These are phyloP conservation scores for Alsophila aescularia DNA, from an alignment of 2,888 invertebrate species.

Conservation along the genomic window DNA sequence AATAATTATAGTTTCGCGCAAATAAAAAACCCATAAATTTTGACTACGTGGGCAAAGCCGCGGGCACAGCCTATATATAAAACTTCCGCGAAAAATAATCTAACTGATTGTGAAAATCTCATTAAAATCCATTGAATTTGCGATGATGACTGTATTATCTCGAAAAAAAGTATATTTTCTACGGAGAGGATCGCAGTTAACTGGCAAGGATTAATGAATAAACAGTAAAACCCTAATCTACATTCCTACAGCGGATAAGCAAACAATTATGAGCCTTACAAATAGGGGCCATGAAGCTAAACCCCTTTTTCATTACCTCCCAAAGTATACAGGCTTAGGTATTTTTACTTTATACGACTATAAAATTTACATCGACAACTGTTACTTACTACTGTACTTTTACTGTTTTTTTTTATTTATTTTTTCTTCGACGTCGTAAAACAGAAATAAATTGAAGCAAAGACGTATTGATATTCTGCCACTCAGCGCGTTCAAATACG, in stretches of 20 bases:
- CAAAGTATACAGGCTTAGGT: conserved; percentile 29
- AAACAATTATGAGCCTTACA: conserved; percentile 38
- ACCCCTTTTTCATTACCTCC: conserved; percentile 41
- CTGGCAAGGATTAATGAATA: conserved; percentile 16
- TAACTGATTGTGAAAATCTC: too few relatives aligned
- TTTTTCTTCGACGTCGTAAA: conserved; percentile 51
- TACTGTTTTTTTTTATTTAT: too few relatives aligned
- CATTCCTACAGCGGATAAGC: conserved; percentile 31
- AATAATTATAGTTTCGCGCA: too few relatives aligned
- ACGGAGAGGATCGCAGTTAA: conserved; percentile 12
- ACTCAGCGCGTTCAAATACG: not conserved
- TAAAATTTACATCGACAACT: conserved; percentile 50
- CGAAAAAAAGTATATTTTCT: too few relatives aligned
- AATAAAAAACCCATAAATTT: too few relatives aligned
- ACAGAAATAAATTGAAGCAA: conserved; percentile 41
- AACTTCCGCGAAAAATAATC: too few relatives aligned
- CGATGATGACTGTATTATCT: too few relatives aligned
- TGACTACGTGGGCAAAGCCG: too few relatives aligned
- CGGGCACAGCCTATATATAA: too few relatives aligned
- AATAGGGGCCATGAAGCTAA: conserved; percentile 40
- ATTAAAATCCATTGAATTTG: too few relatives aligned
- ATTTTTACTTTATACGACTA: conserved; percentile 44
- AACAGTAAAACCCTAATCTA: conserved; percentile 29
- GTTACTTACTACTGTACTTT: too few relatives aligned
- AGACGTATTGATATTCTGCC: conserved; percentile 16